Evolutionary conservation across 2,888 invertebrate species (phyloP).

Genomic region (Idaea dimidiata): DNA sequence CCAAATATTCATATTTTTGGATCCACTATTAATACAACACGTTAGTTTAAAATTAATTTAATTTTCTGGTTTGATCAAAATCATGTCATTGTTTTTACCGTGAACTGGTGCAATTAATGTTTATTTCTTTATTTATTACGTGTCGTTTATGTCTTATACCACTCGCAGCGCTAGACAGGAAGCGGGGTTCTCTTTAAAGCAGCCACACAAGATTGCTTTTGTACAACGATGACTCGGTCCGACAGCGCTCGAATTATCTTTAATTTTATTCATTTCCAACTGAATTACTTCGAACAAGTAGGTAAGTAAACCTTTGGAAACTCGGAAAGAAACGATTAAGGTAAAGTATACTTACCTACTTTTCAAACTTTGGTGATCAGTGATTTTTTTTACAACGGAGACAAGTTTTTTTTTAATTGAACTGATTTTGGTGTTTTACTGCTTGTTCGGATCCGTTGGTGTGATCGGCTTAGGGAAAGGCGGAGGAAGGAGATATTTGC

Average conservation of each 20-base stretch:
- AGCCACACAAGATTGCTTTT: slow-evolving; percentile 65
- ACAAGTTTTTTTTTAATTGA: not conserved
- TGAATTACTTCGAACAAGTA: not conserved
- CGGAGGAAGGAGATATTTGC: not conserved
- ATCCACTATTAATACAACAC: no score
- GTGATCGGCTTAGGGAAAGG: not conserved
- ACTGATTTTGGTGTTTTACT: not conserved
- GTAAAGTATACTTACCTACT: slow-evolving; percentile 1
- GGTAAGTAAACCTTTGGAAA: not conserved
- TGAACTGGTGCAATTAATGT: no score
- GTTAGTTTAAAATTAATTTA: no score
- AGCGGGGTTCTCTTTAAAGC: slow-evolving; percentile 59
- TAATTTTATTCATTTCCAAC: slow-evolving; percentile 30
- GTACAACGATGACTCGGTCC: slow-evolving; percentile 48
- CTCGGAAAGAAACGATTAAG: not conserved
- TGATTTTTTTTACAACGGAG: not conserved
- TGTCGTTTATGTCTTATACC: not conserved
- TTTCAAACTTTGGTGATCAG: not conserved
- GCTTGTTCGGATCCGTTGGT: not conserved
- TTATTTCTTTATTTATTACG: not conserved
- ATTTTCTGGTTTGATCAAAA: no score
- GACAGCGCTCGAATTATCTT: slow-evolving; percentile 40
- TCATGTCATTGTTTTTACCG: no score
- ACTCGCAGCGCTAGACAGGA: slow-evolving; percentile 38
- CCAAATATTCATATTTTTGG: no score